A percentile compares a stretch with the other conserved stretches of the same genome.
These are phyloP conservation scores for Rotaria socialis DNA, from an alignment of 2,888 invertebrate genomes.

Conservation along the genomic window DNA sequence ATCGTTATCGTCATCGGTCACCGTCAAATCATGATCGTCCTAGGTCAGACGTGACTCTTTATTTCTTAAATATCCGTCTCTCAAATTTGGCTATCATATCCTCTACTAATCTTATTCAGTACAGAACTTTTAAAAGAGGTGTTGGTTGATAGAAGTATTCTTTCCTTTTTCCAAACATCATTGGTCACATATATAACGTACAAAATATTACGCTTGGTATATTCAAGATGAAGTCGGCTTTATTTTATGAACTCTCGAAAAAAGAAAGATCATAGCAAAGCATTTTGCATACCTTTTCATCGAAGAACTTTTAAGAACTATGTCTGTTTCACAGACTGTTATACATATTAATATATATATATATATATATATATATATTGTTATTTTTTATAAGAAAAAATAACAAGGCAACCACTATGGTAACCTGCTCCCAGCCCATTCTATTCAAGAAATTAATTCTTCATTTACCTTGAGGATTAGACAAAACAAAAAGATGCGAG, in stretches of 20 bases:
- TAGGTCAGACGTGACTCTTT: conserved; percentile 33
- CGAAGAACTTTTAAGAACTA: neutral
- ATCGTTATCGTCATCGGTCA: neutral
- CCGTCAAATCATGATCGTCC: neutral
- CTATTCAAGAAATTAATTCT: neutral
- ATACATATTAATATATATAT: neutral
- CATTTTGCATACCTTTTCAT: neutral
- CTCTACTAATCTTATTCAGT: neutral
- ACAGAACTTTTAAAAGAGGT: neutral
- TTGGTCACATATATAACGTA: neutral
- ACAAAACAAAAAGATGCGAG: neutral
- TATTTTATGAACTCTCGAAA: conserved; percentile 1
- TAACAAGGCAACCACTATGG: neutral
- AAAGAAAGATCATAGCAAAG: neutral
- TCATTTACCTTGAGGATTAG: neutral
- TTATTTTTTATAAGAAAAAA: neutral
- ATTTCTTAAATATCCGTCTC: neutral
- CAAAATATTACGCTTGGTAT: neutral
- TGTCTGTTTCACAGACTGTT: conserved; percentile 3
- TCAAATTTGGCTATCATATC: neutral
- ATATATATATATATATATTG: neutral
- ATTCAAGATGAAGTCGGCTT: neutral
- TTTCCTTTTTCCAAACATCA: neutral
- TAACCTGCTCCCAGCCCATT: neutral
- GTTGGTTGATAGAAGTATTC: conserved; percentile 2